phyloP scores from a whole-genome alignment of 2,797 vertebrate species.

The Phylloscopus collybita region DNA sequence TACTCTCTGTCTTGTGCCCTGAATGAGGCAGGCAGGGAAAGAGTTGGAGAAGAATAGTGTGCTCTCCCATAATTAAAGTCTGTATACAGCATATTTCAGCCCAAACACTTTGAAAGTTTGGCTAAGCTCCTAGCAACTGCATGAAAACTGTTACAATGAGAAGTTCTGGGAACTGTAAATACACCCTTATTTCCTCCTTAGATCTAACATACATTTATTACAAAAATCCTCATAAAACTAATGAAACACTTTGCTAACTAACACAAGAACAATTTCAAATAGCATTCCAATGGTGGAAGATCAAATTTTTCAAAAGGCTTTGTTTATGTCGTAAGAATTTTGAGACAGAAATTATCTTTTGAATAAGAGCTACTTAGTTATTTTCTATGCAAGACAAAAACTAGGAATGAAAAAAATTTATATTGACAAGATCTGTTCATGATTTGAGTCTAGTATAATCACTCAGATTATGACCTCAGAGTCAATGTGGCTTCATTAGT shows the following conservation, averaged over 20 bases:
- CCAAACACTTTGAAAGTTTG: slow-evolving; percentile 24
- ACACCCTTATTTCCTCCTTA: not conserved
- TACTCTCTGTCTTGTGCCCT: not conserved
- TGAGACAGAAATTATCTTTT: slow-evolving; percentile 51
- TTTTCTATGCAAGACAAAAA: not conserved
- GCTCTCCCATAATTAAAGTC: not conserved
- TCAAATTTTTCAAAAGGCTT: not conserved
- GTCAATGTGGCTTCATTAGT: not conserved
- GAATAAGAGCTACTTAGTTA: slow-evolving; percentile 1
- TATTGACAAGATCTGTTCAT: not conserved
- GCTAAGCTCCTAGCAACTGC: slow-evolving; percentile 40
- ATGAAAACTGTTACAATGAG: not conserved
- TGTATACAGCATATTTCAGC: not conserved
- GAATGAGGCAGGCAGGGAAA: not conserved
- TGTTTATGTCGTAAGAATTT: slow-evolving; percentile 38
- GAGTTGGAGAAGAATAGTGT: not conserved
- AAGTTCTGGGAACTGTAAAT: slow-evolving; percentile 31
- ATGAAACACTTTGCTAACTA: not conserved
- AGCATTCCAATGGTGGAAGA: not conserved
- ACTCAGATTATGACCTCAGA: not conserved
- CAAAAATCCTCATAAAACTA: not conserved
- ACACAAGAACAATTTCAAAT: not conserved
- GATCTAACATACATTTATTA: not conserved
- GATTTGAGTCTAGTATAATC: not conserved
- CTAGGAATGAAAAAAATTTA: not conserved